Base-by-base conservation (phyloP, 2,113 vertebrate species). In the Albula goreensis region DNA sequence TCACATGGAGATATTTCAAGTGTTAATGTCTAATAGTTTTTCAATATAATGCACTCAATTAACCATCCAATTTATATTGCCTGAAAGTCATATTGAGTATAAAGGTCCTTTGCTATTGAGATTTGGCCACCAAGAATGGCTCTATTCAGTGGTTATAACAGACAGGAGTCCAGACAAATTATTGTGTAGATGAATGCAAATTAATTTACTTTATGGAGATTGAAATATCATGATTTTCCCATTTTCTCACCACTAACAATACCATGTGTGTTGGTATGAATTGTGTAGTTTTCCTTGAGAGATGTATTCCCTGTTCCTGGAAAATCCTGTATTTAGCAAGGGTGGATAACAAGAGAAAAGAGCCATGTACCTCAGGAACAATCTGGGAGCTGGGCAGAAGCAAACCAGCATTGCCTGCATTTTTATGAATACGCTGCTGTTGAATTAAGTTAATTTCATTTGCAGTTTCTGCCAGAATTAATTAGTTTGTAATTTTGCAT, bases 331-430 rank as follows among this genome's bases (percentile, higher is more conserved):
- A 88, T 88, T 92, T 93, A 86, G 85, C 89, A 86, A 51, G 86
- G 84, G 85, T 70, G 90, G 91, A 92, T 93, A 89, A 91, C 86
- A 85, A 83, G 82, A 88, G 86, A 87, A 91, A 91, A 90, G 84
- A 89, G 91, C 91, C 86, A 90, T 93, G 92, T 91, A 57, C 88
- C 81, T 91, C 88, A 86, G 90, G 90, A 89, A 80, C 85, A 89
- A 86, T 60, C 15, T 11, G 89, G 90, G 89, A 89, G 89, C 88
- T 84, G 85, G 84, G 81, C 78, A 56, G 50, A 8, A 25, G 9
- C 41, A 13, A 49, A 49, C 10, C 70, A 31, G 70, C 70, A 25
- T 66, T 66, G 60, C 60, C 60, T 66, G 19, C 22, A 5, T 66
- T 66, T 22, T 22, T 22, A 66, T 66, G 60, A 66, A 66, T 66